Percentiles rank a stretch among this genome's conserved stretches.
phyloP scores from a whole-genome alignment of 2,797 vertebrate genomes.

The Eleutherodactylus coqui region DNA sequence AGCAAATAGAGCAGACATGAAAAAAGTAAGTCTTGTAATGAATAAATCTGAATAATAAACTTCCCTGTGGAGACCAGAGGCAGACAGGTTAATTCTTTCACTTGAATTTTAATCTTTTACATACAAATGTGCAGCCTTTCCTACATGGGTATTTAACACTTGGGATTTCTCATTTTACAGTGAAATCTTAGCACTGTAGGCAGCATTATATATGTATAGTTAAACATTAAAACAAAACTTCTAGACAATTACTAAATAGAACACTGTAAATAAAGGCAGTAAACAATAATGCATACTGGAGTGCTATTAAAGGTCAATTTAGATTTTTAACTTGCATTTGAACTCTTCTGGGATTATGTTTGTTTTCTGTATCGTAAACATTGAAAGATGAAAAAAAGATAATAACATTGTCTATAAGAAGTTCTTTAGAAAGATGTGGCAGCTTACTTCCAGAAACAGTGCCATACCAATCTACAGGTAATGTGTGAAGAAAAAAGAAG shows the following conservation, averaged over 20 bases:
- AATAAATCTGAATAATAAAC: slow-evolving; percentile 77
- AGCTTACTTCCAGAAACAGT: too few relatives aligned
- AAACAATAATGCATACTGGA: neutral
- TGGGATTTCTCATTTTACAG: slow-evolving; percentile 60
- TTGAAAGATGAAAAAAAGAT: too few relatives aligned
- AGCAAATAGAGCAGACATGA: slow-evolving; percentile 71
- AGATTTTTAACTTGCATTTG: too few relatives aligned
- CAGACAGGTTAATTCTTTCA: slow-evolving; percentile 74
- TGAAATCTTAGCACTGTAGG: neutral
- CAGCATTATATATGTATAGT: slow-evolving; percentile 33
- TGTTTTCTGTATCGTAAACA: too few relatives aligned
- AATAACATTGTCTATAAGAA: too few relatives aligned
- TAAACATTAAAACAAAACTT: slow-evolving; percentile 40
- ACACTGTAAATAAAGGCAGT: neutral
- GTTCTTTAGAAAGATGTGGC: too few relatives aligned
- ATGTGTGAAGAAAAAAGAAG: too few relatives aligned
- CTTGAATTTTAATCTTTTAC: slow-evolving; percentile 72
- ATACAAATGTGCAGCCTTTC: slow-evolving; percentile 61
- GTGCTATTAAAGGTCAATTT: too few relatives aligned
- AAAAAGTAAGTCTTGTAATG: slow-evolving; percentile 71
- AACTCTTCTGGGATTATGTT: too few relatives aligned
- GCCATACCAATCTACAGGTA: too few relatives aligned
- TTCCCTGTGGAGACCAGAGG: slow-evolving; percentile 66
- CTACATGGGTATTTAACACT: slow-evolving; percentile 66
- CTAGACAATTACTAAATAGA: neutral